phyloP scores from a whole-genome alignment of 2,888 invertebrate species.

The Diarsia dahlii region DNA sequence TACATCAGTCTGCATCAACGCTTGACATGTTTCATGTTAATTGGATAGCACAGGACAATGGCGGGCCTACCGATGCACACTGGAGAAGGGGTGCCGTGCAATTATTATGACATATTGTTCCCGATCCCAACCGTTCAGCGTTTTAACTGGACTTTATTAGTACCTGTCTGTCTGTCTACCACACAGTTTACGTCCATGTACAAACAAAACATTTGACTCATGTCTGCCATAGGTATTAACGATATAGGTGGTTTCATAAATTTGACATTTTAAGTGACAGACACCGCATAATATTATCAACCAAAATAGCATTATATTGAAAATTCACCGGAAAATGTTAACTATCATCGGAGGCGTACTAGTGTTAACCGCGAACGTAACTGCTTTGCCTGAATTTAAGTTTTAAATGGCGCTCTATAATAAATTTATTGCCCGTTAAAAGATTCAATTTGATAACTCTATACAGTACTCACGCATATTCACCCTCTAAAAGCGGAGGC shows the following conservation, averaged over 20 bases:
- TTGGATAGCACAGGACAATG: constrained; percentile 86
- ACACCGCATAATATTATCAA: constrained; percentile 36
- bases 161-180: constrained; percentile 59
- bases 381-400: constrained; percentile 56
- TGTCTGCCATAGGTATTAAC: neutral
- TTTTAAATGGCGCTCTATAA: constrained; percentile 67
- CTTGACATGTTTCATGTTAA: constrained; percentile 87
- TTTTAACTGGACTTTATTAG: constrained; percentile 74
- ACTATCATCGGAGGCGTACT: constrained; percentile 33
- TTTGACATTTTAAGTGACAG: constrained; percentile 39
- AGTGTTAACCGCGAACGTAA: constrained; percentile 20
- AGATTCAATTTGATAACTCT: constrained; percentile 83
- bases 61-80: constrained; percentile 77
- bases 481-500: constrained; percentile 82
- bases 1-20: constrained; percentile 83
- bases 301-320: constrained; percentile 43
- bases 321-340: constrained; percentile 49
- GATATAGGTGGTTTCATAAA: constrained; percentile 22
- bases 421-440: constrained; percentile 75
- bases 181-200: constrained; percentile 28
- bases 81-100: constrained; percentile 75
- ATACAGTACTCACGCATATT: constrained; percentile 80
- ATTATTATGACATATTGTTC: constrained; percentile 88
- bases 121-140: constrained; percentile 78
- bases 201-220: constrained; percentile 12